Percentiles rank a stretch among this genome's conserved stretches.
phyloP scores from a whole-genome alignment of 2,797 vertebrate species.

The Taeniopygia guttata region DNA sequence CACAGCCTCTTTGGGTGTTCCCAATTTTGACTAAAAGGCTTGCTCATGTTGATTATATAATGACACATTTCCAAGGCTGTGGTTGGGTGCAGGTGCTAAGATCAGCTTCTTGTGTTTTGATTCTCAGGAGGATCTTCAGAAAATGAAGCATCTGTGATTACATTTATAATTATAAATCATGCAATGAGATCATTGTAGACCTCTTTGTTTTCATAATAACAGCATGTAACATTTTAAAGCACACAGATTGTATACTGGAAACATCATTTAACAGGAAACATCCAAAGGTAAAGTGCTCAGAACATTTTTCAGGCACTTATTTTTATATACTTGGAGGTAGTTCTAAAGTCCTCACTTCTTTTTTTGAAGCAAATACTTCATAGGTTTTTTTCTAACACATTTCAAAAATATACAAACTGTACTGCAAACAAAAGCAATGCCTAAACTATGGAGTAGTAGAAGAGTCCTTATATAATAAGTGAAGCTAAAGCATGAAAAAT shows the following conservation, averaged over 20 bases:
- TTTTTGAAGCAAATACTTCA: background rate
- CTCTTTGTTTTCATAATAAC: slow-evolving; percentile 7
- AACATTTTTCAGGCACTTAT: background rate
- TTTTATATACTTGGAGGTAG: background rate
- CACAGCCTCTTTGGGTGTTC: slow-evolving; percentile 53
- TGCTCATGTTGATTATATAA: slow-evolving; percentile 61
- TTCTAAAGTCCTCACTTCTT: background rate
- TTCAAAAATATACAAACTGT: background rate
- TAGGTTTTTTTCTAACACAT: background rate
- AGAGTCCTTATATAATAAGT: background rate
- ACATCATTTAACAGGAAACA: background rate
- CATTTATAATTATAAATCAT: slow-evolving; percentile 20
- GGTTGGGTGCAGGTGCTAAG: slow-evolving; percentile 49
- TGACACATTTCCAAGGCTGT: slow-evolving; percentile 45
- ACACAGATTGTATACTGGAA: background rate
- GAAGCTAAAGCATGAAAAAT: background rate
- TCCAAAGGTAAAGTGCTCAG: background rate
- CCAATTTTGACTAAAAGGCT: slow-evolving; percentile 22
- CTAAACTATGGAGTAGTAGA: background rate
- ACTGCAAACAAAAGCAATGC: background rate
- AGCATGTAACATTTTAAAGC: slow-evolving; percentile 2
- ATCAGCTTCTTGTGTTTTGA: slow-evolving; percentile 2
- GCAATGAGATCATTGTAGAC: background rate
- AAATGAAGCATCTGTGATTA: slow-evolving; percentile 24
- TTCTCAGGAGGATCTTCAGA: slow-evolving; percentile 36